Evolutionary conservation across 2,113 vertebrate species (phyloP).

Genomic region (Clinocottus analis): DNA sequence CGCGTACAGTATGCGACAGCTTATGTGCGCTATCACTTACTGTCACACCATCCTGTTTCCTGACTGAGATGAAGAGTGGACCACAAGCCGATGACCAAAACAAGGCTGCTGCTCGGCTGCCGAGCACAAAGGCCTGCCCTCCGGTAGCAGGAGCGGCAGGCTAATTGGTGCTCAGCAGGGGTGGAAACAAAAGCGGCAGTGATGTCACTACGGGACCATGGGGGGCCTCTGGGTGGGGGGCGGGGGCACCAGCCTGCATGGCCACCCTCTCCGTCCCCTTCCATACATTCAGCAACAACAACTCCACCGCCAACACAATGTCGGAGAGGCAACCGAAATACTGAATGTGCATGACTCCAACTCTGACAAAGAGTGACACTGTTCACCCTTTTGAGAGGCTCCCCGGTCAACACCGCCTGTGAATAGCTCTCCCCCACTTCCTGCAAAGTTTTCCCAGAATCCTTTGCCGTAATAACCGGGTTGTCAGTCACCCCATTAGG

Average conservation of each 20-base stretch:
- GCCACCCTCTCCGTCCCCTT: conserved; percentile 11
- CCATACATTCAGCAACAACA: conserved; percentile 38
- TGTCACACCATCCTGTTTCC: conserved; percentile 63
- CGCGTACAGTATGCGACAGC: conserved; percentile 24
- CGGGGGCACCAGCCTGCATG: conserved; percentile 7
- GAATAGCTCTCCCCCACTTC: conserved; percentile 52
- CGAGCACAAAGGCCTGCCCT: conserved; percentile 42
- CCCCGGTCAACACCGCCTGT: conserved; percentile 40
- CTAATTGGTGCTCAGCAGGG: conserved; percentile 72
- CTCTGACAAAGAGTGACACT: conserved; percentile 60
- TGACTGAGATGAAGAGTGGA: conserved; percentile 37
- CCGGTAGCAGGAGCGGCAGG: conserved; percentile 43
- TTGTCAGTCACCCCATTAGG: conserved; percentile 68
- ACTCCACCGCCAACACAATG: conserved; percentile 39
- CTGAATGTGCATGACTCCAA: conserved; percentile 48
- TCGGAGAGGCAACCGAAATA: conserved; percentile 38
- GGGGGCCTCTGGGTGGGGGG: conserved; percentile 22
- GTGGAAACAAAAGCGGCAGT: conserved; percentile 56
- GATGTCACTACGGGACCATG: conserved; percentile 56
- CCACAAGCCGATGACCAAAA: conserved; percentile 29
- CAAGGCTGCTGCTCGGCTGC: conserved; percentile 33
- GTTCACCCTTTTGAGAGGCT: conserved; percentile 55
- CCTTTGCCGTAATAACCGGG: conserved; percentile 63
- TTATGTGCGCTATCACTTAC: conserved; percentile 40
- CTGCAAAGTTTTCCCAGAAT: conserved; percentile 64